Evolutionary conservation across 2,113 vertebrate species (phyloP).

Genomic region (Notothenia coriiceps): DNA sequence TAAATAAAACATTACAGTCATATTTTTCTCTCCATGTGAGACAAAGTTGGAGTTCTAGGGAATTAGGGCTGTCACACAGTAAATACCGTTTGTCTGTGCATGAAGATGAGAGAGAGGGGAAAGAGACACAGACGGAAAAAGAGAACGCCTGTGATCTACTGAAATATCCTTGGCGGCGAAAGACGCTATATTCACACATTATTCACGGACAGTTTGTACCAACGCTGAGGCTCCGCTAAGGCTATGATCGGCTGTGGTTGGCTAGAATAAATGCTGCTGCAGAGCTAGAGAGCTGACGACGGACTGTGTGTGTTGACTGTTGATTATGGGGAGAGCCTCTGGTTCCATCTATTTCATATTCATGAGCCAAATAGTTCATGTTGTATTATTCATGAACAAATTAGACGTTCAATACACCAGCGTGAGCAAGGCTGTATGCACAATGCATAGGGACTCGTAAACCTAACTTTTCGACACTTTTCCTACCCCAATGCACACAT

Average conservation of each 20-base stretch:
- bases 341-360: slow-evolving; percentile 80
- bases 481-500: slow-evolving; percentile 1
- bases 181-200: slow-evolving; percentile 45
- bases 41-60: slow-evolving; percentile 44
- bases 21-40: slow-evolving; percentile 10
- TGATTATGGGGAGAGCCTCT: slow-evolving; percentile 73
- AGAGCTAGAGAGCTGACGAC: slow-evolving; percentile 51
- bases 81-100: slow-evolving; percentile 50
- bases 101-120: slow-evolving; percentile 30
- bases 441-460: slow-evolving; percentile 44
- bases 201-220: slow-evolving; percentile 62
- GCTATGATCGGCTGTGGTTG: slow-evolving; percentile 63
- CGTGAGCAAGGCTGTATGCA: slow-evolving; percentile 48
- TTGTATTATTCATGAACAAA: slow-evolving; percentile 82
- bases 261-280: slow-evolving; percentile 63
- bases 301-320: slow-evolving; percentile 73
- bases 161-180: slow-evolving; percentile 55
- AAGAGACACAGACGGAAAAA: slow-evolving; percentile 30
- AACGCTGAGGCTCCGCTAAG: slow-evolving; percentile 54
- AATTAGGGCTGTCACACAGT: slow-evolving; percentile 40
- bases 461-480: slow-evolving; percentile 33
- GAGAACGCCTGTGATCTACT: slow-evolving; percentile 30
- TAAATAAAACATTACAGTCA: slow-evolving; percentile 59
- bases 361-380: slow-evolving; percentile 81
- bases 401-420: slow-evolving; percentile 76